phyloP scores from a whole-genome alignment of 92 coral and sea anemone genomes.

The Phenganax marumi region DNA sequence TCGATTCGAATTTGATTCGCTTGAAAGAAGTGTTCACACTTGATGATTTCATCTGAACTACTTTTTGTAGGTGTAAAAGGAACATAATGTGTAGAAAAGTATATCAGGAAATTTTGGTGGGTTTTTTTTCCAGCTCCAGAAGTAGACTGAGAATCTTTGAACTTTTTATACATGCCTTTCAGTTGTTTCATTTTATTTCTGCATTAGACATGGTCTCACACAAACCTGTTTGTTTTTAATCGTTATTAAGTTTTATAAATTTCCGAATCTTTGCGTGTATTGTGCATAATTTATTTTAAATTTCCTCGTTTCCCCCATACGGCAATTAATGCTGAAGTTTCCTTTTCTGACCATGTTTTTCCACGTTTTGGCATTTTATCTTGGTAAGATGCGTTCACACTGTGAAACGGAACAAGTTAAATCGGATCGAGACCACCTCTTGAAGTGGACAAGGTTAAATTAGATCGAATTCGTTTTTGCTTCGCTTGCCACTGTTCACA shows the following conservation, averaged over 20 bases:
- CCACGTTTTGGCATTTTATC: constrained; percentile 36
- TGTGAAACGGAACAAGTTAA: neutral
- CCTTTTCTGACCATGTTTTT: constrained; percentile 39
- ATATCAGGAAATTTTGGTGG: constrained; percentile 26
- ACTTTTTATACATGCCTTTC: constrained; percentile 28
- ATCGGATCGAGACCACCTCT: constrained; percentile 40
- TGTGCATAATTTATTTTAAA: neutral
- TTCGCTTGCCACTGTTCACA: constrained; percentile 11
- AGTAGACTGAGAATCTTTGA: constrained; percentile 6
- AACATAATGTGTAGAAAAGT: too few relatives aligned
- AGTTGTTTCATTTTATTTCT: constrained; percentile 31
- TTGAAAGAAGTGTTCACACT: too few relatives aligned
- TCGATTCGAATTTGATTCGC: too few relatives aligned
- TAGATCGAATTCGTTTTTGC: constrained; percentile 35
- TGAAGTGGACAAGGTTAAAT: constrained; percentile 38
- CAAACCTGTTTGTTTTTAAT: neutral
- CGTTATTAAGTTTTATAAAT: neutral
- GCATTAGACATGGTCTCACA: constrained; percentile 27
- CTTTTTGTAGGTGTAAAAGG: too few relatives aligned
- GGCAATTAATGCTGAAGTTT: constrained; percentile 31
- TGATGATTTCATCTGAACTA: too few relatives aligned
- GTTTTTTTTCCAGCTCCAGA: constrained; percentile 24
- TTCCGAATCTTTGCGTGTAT: constrained; percentile 10
- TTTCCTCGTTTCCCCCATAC: constrained; percentile 32
- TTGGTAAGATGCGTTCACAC: neutral